These are phyloP conservation scores for Hippocampus kuda DNA, from an alignment of 2,797 vertebrate genomes.

Conservation along the genomic window DNA sequence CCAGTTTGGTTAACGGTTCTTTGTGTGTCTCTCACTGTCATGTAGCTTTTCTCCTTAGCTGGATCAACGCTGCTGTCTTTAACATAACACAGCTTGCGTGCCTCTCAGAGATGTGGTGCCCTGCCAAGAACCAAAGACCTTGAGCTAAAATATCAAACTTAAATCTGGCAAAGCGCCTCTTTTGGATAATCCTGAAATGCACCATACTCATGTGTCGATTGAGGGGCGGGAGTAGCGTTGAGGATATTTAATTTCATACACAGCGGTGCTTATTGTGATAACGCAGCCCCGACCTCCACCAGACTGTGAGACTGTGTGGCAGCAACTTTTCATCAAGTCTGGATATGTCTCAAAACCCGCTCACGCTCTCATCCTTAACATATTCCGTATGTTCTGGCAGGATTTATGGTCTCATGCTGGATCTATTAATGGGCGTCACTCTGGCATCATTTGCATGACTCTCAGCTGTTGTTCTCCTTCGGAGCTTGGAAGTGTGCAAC, in stretches of 20 bases:
- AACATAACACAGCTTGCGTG: constrained; percentile 41
- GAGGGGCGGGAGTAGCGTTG: constrained; percentile 14
- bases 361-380: constrained; percentile 33
- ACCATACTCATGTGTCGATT: constrained; percentile 15
- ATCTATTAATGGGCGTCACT: constrained; percentile 26
- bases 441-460: constrained; percentile 4
- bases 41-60: constrained; percentile 16
- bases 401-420: constrained; percentile 13
- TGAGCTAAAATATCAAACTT: constrained; percentile 9
- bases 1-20: background rate
- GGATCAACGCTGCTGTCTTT: constrained; percentile 32
- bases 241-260: constrained; percentile 41
- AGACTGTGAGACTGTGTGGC: constrained; percentile 34
- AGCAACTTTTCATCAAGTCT: constrained; percentile 19
- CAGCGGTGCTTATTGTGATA: constrained; percentile 8
- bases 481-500: constrained; percentile 5
- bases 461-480: constrained; percentile 11
- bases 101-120: constrained; percentile 44
- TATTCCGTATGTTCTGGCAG: constrained; percentile 46
- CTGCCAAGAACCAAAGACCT: constrained; percentile 21
- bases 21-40: background rate
- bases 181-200: constrained; percentile 1
- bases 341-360: constrained; percentile 20
- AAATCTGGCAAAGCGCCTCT: constrained; percentile 23
- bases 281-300: constrained; percentile 36